These are phyloP conservation scores for Mystacornis crossleyi DNA, from an alignment of 2,113 vertebrate species.

Conservation along the genomic window DNA sequence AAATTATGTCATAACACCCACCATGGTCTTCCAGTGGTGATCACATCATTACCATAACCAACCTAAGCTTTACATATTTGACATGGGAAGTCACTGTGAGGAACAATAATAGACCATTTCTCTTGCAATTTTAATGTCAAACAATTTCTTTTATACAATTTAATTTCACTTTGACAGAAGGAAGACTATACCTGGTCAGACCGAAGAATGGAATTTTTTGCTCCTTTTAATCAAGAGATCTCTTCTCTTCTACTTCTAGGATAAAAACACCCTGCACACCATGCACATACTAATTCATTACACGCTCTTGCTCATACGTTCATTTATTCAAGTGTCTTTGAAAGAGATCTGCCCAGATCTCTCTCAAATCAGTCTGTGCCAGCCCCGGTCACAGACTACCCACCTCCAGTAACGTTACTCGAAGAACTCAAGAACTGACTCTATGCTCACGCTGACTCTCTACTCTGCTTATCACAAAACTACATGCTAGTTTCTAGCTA, in stretches of 20 bases:
- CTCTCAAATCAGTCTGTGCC: background rate
- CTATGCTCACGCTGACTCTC: background rate
- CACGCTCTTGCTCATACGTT: accelerated
- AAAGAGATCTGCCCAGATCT: background rate
- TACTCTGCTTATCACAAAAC: background rate
- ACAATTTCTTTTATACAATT: background rate
- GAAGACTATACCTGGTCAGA: background rate
- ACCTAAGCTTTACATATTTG: background rate
- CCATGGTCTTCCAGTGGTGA: background rate
- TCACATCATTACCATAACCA: background rate
- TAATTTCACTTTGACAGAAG: background rate
- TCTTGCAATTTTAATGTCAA: background rate
- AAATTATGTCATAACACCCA: background rate
- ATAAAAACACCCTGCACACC: background rate
- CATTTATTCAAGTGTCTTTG: background rate
- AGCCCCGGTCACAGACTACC: background rate
- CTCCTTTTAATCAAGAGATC: background rate
- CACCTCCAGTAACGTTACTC: background rate
- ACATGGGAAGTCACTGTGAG: background rate
- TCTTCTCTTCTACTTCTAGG: background rate
- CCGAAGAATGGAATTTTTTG: background rate
- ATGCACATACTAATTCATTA: background rate
- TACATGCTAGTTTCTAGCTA: background rate
- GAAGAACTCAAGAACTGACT: background rate
- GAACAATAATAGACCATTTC: background rate